phyloP scores from a whole-genome alignment of 1,140 invertebrate species.

The Cydia splendana region DNA sequence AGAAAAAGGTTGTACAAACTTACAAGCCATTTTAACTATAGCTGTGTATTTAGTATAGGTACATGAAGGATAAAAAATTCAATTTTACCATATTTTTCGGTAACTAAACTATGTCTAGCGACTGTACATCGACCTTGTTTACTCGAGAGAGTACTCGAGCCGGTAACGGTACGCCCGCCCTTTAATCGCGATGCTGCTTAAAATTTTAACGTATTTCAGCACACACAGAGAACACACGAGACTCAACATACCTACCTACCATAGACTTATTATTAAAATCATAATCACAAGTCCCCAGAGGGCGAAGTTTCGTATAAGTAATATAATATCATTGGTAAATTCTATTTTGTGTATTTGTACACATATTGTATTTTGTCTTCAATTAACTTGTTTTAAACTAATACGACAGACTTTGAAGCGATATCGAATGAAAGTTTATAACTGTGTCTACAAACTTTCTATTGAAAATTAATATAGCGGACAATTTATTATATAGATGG shows the following conservation, averaged over 20 bases:
- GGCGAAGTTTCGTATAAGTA: not conserved
- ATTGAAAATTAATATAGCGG: not conserved
- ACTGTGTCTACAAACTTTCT: not conserved
- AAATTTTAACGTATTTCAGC: not conserved
- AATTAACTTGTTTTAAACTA: not conserved
- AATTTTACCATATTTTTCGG: no score
- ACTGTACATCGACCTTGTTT: no score
- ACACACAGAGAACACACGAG: not conserved
- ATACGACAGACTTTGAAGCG: not conserved
- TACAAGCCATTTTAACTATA: not conserved
- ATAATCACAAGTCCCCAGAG: not conserved
- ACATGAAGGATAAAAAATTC: no score
- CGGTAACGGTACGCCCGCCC: not conserved
- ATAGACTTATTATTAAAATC: no score
- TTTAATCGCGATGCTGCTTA: not conserved
- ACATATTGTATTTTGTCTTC: not conserved
- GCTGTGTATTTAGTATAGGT: no score
- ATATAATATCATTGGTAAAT: not conserved
- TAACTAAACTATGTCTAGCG: no score
- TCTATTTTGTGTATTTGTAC: not conserved
- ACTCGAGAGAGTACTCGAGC: not conserved
- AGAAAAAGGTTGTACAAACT: not conserved
- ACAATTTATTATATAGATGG: not conserved
- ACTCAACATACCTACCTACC: not conserved
- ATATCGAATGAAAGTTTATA: not conserved